These are phyloP conservation scores for Trichomalopsis sarcophagae DNA, from an alignment of 1,140 invertebrate species.

Conservation along the genomic window DNA sequence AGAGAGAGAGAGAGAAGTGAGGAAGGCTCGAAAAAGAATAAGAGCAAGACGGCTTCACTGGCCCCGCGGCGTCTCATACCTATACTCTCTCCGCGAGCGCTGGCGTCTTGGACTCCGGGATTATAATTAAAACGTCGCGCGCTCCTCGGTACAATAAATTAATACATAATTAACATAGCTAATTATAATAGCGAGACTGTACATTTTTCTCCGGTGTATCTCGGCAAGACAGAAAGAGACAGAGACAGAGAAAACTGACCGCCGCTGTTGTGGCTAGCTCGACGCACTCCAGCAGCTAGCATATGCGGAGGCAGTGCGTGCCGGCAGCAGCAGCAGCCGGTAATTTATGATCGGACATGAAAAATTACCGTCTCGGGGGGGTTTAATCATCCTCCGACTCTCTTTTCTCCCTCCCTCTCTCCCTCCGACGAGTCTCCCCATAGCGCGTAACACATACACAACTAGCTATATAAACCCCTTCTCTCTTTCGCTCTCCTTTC, in stretches of 20 bases:
- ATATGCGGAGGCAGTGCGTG: constrained; percentile 63
- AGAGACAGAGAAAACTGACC: constrained; percentile 46
- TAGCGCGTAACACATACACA: constrained; percentile 11
- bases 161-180: constrained; percentile 74
- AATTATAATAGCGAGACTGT: constrained; percentile 71
- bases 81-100: neutral
- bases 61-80: constrained; percentile 13
- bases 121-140: constrained; percentile 74
- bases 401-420: constrained; percentile 41
- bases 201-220: constrained; percentile 70
- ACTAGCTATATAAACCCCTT: constrained; percentile 15
- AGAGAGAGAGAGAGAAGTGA: neutral
- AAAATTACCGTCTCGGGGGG: constrained; percentile 72
- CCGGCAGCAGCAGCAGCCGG: constrained; percentile 53
- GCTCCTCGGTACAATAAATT: constrained; percentile 69
- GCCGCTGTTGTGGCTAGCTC: constrained; percentile 51
- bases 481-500: constrained; percentile 49
- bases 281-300: constrained; percentile 40
- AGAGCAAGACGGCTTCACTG: neutral
- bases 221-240: neutral
- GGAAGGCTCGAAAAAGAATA: neutral
- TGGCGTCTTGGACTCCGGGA: constrained; percentile 60
- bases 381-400: constrained; percentile 71
- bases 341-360: constrained; percentile 74
- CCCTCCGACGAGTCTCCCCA: neutral